Evolutionary conservation across 2,797 vertebrate genomes (phyloP).

Genomic region (Brotula barbata): DNA sequence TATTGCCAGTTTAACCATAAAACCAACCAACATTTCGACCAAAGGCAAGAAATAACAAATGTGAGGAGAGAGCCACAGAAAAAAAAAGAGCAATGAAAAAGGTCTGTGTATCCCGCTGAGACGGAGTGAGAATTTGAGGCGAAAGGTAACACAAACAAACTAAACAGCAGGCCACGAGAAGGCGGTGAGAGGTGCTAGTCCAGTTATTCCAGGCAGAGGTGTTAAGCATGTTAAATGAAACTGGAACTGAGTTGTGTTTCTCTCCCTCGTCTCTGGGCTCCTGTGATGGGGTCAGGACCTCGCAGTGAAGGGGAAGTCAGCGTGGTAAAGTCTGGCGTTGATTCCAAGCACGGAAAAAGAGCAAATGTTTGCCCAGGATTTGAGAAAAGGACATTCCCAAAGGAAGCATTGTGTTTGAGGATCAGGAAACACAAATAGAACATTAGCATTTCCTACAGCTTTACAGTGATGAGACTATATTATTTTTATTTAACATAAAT

Average conservation of each 20-base stretch:
- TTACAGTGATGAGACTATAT: too few species aligned
- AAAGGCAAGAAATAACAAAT: conserved; percentile 24
- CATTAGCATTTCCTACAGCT: too few species aligned
- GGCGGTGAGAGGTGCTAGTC: conserved; percentile 64
- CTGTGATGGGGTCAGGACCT: conserved; percentile 75
- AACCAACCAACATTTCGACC: conserved; percentile 22
- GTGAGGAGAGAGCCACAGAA: conserved; percentile 23
- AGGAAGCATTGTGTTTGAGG: conserved; percentile 13
- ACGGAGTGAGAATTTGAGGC: conserved; percentile 64
- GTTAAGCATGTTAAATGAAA: conserved; percentile 74
- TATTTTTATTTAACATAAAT: too few species aligned
- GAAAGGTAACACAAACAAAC: conserved; percentile 71
- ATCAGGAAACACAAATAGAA: conserved; percentile 1
- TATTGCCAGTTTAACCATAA: conserved; percentile 18
- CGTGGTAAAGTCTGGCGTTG: conserved; percentile 44
- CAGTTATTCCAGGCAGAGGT: conserved; percentile 72
- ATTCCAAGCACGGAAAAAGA: conserved; percentile 44
- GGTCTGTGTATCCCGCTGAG: conserved; percentile 31
- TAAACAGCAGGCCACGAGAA: conserved; percentile 59
- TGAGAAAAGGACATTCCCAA: conserved; percentile 26
- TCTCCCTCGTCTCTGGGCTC: conserved; percentile 58
- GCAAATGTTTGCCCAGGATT: conserved; percentile 49
- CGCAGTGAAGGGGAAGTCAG: conserved; percentile 50
- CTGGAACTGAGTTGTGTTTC: conserved; percentile 57
- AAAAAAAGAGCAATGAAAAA: conserved; percentile 15